A percentile compares a stretch with the other conserved stretches of the same genome.
Evolutionary conservation across 2,797 vertebrate genomes (phyloP).

Genomic region (Neosalanx taihuensis): DNA sequence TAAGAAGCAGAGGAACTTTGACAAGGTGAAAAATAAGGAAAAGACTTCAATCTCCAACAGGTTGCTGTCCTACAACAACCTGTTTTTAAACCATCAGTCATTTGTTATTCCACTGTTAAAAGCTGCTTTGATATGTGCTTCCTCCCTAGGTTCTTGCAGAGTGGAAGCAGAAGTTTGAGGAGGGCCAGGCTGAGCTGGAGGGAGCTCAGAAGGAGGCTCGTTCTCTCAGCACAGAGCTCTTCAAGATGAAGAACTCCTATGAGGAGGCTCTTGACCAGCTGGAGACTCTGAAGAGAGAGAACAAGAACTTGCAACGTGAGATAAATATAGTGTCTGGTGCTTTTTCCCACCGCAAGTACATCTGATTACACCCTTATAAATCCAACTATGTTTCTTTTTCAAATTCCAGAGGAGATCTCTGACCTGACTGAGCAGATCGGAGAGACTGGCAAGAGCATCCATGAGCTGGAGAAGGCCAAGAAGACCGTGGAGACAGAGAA

Average conservation of each 20-base stretch:
- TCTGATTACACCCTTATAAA: no score
- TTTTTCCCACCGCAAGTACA: no score
- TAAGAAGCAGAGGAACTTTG: slow-evolving; percentile 69
- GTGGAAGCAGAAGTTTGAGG: slow-evolving; percentile 86
- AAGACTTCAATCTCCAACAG: not conserved
- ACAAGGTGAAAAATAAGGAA: slow-evolving; percentile 60
- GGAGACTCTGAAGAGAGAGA: slow-evolving; percentile 78
- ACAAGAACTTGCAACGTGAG: slow-evolving; percentile 69
- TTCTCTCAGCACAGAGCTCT: slow-evolving; percentile 79
- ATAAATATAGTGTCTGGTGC: not conserved
- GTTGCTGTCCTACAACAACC: no score
- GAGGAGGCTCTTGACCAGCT: slow-evolving; percentile 82
- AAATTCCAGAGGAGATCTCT: slow-evolving; percentile 71
- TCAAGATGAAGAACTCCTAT: slow-evolving; percentile 82
- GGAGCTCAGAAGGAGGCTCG: slow-evolving; percentile 77
- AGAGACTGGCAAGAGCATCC: slow-evolving; percentile 72
- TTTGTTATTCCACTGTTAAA: not conserved
- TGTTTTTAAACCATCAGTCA: no score
- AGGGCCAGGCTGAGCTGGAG: slow-evolving; percentile 81
- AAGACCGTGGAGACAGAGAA: slow-evolving; percentile 78
- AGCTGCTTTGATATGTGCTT: not conserved
- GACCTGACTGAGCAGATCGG: slow-evolving; percentile 79
- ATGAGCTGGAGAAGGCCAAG: slow-evolving; percentile 77
- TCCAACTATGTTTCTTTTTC: not conserved
- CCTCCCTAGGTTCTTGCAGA: slow-evolving; percentile 66